These are phyloP conservation scores for Gastrophryne carolinensis DNA, from an alignment of 2,797 vertebrate species.

Conservation along the genomic window DNA sequence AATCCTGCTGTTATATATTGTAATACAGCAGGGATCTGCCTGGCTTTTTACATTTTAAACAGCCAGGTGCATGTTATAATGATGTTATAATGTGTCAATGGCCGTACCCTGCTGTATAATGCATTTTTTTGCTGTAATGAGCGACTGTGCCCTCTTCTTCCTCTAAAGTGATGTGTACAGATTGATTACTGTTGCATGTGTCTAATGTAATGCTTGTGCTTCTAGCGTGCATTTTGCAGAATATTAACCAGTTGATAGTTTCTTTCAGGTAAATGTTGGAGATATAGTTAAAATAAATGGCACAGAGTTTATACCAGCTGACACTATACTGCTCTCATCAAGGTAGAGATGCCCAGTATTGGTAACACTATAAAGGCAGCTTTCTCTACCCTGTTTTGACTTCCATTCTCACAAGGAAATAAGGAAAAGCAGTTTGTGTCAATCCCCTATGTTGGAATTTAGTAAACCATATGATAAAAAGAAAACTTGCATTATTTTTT, in stretches of 20 bases:
- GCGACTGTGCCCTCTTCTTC: too few species aligned
- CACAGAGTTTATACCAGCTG: constrained; percentile 95
- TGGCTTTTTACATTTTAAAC: too few species aligned
- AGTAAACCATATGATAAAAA: too few species aligned
- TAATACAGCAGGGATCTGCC: too few species aligned
- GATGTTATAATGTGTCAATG: too few species aligned
- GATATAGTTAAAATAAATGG: constrained; percentile 97
- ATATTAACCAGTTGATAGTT: constrained; percentile 85
- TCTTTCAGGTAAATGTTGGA: constrained; percentile 95
- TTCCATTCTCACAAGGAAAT: constrained; percentile 81
- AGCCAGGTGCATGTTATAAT: too few species aligned
- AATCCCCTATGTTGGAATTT: neutral
- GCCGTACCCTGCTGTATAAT: too few species aligned
- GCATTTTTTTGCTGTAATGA: too few species aligned
- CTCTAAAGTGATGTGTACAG: too few species aligned
- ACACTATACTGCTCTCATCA: constrained; percentile 94
- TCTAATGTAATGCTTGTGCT: constrained; percentile 2
- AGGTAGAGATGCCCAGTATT: constrained; percentile 85
- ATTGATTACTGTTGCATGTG: neutral
- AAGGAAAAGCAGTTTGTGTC: constrained; percentile 67
- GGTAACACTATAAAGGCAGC: constrained; percentile 75
- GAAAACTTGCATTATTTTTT: too few species aligned
- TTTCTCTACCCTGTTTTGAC: constrained; percentile 73
- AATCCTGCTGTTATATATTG: too few species aligned
- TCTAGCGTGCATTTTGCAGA: constrained; percentile 57